Evolutionary conservation across 1,140 invertebrate genomes (phyloP).

Genomic region (Gonatopus flavifemur): DNA sequence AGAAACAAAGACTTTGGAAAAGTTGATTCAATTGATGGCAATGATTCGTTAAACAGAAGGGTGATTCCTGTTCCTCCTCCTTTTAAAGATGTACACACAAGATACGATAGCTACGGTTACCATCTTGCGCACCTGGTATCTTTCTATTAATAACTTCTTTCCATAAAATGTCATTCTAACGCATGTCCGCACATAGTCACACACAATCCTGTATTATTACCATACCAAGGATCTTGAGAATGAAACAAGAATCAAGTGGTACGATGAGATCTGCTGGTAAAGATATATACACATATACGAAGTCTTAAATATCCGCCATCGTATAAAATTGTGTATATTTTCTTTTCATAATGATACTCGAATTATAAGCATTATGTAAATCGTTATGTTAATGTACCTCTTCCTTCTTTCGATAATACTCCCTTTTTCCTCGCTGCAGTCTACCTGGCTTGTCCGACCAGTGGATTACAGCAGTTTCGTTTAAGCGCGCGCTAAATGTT

Average conservation of each 20-base stretch:
- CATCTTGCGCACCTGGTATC: too few species aligned
- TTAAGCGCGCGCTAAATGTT: conserved; percentile 53
- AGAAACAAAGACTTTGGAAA: too few species aligned
- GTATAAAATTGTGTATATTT: conserved; percentile 60
- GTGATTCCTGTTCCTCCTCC: too few species aligned
- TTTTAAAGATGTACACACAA: too few species aligned
- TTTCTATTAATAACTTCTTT: too few species aligned
- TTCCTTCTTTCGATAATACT: conserved; percentile 1
- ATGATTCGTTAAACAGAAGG: too few species aligned
- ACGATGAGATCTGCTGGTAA: conserved; percentile 33
- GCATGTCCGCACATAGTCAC: too few species aligned
- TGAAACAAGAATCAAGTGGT: conserved; percentile 6
- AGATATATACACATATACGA: conserved; percentile 45
- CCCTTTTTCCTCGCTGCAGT: conserved; percentile 7
- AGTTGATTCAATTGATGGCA: too few species aligned
- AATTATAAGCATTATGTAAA: conserved; percentile 61
- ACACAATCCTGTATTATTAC: too few species aligned
- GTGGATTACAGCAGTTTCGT: conserved; percentile 55
- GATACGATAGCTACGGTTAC: too few species aligned
- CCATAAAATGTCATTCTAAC: too few species aligned
- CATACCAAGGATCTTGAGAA: too few species aligned
- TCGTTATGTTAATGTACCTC: conserved; percentile 52
- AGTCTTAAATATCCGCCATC: conserved; percentile 52
- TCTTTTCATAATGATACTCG: conserved; percentile 59
- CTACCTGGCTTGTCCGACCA: conserved; percentile 1